Evolutionary conservation across 2,113 vertebrate genomes (phyloP).

Genomic region (Sinocyclocheilus anophthalmus): DNA sequence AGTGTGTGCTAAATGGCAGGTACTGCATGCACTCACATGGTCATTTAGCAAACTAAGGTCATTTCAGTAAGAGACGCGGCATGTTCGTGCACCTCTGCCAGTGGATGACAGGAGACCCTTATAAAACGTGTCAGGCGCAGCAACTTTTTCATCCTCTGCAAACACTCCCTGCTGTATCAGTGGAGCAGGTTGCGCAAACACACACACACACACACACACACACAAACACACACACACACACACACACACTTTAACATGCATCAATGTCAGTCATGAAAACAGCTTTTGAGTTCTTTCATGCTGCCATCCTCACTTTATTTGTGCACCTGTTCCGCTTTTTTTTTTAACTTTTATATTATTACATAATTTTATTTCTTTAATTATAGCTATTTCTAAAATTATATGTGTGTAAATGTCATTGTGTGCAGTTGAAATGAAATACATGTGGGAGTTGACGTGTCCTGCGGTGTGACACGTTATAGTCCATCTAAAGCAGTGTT

Average conservation of each 20-base stretch:
- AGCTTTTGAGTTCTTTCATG: background rate
- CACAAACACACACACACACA: background rate
- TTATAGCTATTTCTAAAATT: background rate
- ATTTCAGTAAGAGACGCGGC: background rate
- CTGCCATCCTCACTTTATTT: background rate
- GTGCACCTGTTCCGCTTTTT: background rate
- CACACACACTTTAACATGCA: background rate
- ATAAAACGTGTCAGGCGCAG: conserved; percentile 14
- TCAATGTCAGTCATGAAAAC: conserved; percentile 8
- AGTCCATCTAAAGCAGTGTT: background rate
- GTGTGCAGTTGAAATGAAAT: background rate
- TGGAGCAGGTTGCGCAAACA: background rate
- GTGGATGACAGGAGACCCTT: conserved; percentile 29
- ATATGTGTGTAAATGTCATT: background rate
- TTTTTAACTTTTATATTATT: background rate
- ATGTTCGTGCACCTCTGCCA: background rate
- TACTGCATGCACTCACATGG: background rate
- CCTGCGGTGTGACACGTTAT: background rate
- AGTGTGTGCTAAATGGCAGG: conserved; percentile 3
- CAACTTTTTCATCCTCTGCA: background rate
- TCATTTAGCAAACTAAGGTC: conserved; percentile 18
- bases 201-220: background rate
- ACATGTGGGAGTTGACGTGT: background rate
- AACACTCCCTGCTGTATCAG: background rate
- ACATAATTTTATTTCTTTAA: background rate